Evolutionary conservation across 1,140 invertebrate genomes (phyloP), one percentile per base, ranked within the genome.

Genomic region (Neuroterus valhalla): DNA sequence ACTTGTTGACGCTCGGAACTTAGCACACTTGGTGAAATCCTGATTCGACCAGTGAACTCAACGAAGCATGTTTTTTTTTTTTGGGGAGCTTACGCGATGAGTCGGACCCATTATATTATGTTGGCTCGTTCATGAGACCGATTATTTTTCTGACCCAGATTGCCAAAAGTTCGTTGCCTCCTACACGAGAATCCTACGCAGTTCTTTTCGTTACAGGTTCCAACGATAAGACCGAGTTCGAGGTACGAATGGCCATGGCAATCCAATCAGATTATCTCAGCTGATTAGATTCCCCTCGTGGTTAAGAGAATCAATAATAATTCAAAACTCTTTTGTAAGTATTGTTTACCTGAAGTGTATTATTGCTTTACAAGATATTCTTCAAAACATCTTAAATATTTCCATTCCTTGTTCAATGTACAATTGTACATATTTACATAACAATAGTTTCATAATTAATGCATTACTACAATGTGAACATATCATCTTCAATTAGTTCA

Each of bases 101-200:
- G 78, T 78, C 72, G 74, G 79, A 72, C 72, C 68, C 68, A 70
- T 76, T 66, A 74, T 71, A 52, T 52, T 26, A 62, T 43, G 15
- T 42, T 71, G 50, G 62, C 46, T 50, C 12, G 46, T 55, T 70
- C 38, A 55, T 48, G 68, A 55, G 69, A 76, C 70, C 43, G 68
- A 66, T 74, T 85, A 80, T 84, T 88, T 88, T 85, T 87, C 81
- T 88, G 87, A 86, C 86, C 87, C 79, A 88, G 81, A 87, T 89
- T 76, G 78, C 44, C 75, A 52, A 84, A 86, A 84, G 88, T 89
- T 89, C 86, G 82, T 88, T 87, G 86, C 81, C 85, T 78, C 74
- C 74, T 68, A 46, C 48, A 62, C 12, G 38, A 38, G 62, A 62
- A 66, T 74, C 48, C 71, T 76, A 75, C 75, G 73, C 66, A 76